These are phyloP conservation scores for Thunnus thynnus DNA, from an alignment of 2,113 vertebrate species.

Conservation along the genomic window DNA sequence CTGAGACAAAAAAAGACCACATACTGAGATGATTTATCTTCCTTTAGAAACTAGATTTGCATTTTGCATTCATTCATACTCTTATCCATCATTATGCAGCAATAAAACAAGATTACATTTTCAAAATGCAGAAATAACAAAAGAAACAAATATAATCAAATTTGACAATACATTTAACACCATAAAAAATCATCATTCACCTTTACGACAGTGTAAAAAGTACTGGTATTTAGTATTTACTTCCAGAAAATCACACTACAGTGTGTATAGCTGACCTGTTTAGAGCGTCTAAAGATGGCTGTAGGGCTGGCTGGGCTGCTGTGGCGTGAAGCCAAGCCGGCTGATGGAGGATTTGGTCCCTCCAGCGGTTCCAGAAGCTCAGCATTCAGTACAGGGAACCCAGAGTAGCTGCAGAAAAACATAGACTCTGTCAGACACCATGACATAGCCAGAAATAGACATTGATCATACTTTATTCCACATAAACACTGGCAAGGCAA, in stretches of 20 bases:
- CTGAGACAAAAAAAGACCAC: constrained; percentile 78
- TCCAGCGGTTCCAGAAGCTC: constrained; percentile 92
- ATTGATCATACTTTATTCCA: background rate
- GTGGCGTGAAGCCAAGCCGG: constrained; percentile 88
- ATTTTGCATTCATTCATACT: constrained; percentile 23
- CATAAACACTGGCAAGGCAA: constrained; percentile 1
- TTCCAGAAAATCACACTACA: background rate
- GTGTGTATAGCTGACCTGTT: constrained; percentile 88
- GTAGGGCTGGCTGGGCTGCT: constrained; percentile 93
- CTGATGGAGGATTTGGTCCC: constrained; percentile 83
- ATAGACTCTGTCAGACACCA: background rate
- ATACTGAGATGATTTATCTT: background rate
- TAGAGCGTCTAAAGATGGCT: constrained; percentile 96
- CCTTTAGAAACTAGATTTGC: constrained; percentile 1
- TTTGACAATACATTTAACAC: background rate
- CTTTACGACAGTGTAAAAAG: background rate
- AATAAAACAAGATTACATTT: background rate
- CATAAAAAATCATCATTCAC: background rate
- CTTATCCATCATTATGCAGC: background rate
- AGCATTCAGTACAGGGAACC: constrained; percentile 93
- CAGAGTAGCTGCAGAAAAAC: constrained; percentile 90
- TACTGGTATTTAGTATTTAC: background rate
- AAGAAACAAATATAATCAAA: background rate
- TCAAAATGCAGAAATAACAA: background rate
- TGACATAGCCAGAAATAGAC: constrained; percentile 31